A percentile compares a stretch with the other conserved stretches of the same genome.
phyloP scores from a whole-genome alignment of 2,113 vertebrate species.

The Calidris pygmaea region DNA sequence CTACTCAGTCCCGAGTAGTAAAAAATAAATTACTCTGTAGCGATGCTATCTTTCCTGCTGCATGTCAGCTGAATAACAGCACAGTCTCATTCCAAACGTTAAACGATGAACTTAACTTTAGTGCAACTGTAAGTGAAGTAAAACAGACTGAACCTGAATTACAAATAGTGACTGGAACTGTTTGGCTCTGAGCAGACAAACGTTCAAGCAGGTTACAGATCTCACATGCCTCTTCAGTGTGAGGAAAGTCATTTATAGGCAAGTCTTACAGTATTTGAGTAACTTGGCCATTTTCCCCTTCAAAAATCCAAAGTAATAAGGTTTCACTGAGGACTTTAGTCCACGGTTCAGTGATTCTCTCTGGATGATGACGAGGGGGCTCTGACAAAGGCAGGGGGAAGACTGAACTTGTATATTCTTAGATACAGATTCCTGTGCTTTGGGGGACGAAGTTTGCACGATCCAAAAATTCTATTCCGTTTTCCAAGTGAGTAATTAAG shows the following conservation, averaged over 20 bases:
- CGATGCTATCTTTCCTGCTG: neutral
- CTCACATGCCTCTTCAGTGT: neutral
- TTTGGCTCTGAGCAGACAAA: neutral
- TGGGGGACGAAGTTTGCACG: neutral
- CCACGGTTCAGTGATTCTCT: neutral
- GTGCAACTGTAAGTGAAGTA: neutral
- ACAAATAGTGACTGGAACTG: neutral
- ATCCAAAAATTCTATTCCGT: neutral
- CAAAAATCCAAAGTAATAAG: neutral
- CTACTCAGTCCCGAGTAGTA: neutral
- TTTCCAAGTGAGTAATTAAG: neutral
- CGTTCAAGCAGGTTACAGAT: neutral
- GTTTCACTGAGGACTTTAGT: neutral
- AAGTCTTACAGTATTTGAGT: neutral
- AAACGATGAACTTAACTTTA: neutral
- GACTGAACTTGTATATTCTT: neutral
- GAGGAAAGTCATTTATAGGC: neutral
- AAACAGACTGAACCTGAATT: neutral
- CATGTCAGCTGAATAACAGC: neutral
- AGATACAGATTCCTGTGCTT: neutral
- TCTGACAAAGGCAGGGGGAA: neutral
- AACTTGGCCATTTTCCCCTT: neutral
- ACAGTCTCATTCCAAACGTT: neutral
- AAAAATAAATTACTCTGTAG: neutral
- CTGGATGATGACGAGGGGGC: neutral